Base-by-base conservation (phyloP, 2,888 invertebrate species). In the Cheilosia soror region DNA sequence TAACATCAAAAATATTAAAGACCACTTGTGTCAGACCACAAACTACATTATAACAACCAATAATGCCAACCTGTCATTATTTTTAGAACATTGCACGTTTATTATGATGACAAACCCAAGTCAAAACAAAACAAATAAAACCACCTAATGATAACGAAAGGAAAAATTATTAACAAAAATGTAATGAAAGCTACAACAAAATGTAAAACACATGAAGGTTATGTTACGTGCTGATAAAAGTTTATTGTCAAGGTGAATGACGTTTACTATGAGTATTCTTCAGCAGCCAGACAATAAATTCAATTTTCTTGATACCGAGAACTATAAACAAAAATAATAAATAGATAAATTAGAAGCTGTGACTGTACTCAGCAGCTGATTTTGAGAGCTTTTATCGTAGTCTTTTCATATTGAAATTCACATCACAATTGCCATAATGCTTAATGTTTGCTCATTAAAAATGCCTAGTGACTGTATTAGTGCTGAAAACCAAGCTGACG, bases 241-340 rank as follows among this genome's bases (percentile, higher is more conserved):
- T 83, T 83, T 83, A 83, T 69, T 73, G 79, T 78, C 83, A 83
- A 83, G 83, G 79, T 83, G 79, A 79, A 65, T 79, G 62, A 76
- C 49, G 76, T 60, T 58, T 57, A 42, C 11, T 11, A 25, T 51
- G 31, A 76, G 66, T 37, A 37, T 66, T 58, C 51, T n/a, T 13
- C 55, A 42, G 40, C 40, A 51, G 15, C 31, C 40, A 53, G 53
- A 72, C 53, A 57, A 57, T 31, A 33, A 42, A 20, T 37, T 58
- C 20, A 25, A 49, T 57, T 31, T 44, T 33, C 29, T 29, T 27
- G 27, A 55, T 27, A 25, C 29, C 7, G 4, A 57, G 15, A 20
- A 25, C 37, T 37, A 31, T 11, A 31, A 5, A 9, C 9, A 33
- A 5, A 33, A 37, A n/a, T 11, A 15, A 13, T 15, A 65, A 49